These are phyloP conservation scores for Anguilla marmorata DNA, from an alignment of 2,797 vertebrate species.

Conservation along the genomic window DNA sequence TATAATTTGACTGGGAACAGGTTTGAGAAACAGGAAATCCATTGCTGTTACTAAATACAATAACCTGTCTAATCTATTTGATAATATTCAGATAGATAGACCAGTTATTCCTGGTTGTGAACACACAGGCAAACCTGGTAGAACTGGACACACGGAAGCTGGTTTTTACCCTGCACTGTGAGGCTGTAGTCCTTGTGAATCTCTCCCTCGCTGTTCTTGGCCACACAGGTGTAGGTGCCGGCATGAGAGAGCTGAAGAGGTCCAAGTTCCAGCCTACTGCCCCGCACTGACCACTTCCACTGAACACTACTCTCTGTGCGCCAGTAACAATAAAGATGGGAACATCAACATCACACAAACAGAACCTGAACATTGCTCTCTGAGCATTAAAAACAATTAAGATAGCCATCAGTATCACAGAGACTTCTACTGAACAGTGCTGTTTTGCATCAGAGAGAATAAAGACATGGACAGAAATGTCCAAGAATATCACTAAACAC, in stretches of 20 bases:
- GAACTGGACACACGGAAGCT: background rate
- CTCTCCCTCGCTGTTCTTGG: constrained; percentile 64
- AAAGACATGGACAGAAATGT: background rate
- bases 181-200: constrained; percentile 78
- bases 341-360: background rate
- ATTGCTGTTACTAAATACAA: background rate
- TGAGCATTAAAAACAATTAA: background rate
- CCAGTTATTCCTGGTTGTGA: background rate
- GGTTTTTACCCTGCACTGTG: constrained; percentile 76
- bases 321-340: constrained; percentile 16
- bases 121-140: background rate
- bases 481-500: constrained; percentile 66
- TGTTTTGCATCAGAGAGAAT: constrained; percentile 30
- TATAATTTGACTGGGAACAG: background rate
- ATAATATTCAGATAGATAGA: background rate
- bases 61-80: background rate
- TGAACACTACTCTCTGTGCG: constrained; percentile 74
- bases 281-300: constrained; percentile 72
- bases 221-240: constrained; percentile 84
- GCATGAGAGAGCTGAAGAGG: constrained; percentile 79
- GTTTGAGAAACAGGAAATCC: background rate
- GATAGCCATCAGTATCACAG: background rate
- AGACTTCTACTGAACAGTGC: background rate
- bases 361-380: background rate
- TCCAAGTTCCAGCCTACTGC: constrained; percentile 80